Conservation (phyloP, 2,797 vertebrate genomes). For the Micromesistius poutassou region DNA sequence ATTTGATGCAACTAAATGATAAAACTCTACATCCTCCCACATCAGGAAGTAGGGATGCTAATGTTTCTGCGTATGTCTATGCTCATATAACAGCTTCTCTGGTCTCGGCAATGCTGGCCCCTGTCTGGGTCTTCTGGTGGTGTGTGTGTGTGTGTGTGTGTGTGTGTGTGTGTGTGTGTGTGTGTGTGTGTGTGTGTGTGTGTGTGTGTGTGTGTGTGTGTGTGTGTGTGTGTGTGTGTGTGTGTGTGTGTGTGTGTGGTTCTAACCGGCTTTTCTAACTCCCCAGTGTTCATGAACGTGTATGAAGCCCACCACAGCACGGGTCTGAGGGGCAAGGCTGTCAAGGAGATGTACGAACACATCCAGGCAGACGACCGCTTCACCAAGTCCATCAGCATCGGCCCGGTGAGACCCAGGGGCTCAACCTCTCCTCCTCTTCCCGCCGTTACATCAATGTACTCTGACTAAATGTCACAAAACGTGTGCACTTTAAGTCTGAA, state of each 20-base stretch:
- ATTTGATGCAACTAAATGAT: background rate
- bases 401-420: slow-evolving; percentile 76
- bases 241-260: background rate
- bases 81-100: background rate
- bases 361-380: slow-evolving; percentile 88
- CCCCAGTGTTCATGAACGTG: slow-evolving; percentile 75
- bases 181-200: no score
- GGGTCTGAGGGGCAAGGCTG: slow-evolving; percentile 72
- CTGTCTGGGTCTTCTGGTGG: background rate
- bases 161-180: background rate
- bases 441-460: no score
- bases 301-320: slow-evolving; percentile 87
- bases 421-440: background rate
- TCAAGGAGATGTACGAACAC: slow-evolving; percentile 83
- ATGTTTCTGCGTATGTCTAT: background rate
- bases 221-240: no score
- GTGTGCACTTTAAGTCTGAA: background rate
- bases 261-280: slow-evolving; percentile 19
- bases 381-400: slow-evolving; percentile 91
- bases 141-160: background rate
- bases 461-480: no score
- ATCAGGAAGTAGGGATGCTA: background rate
- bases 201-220: background rate
- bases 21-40: background rate
- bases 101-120: background rate